Evolutionary conservation across 2,888 invertebrate species (phyloP).

Genomic region (Drosophila demipolita): DNA sequence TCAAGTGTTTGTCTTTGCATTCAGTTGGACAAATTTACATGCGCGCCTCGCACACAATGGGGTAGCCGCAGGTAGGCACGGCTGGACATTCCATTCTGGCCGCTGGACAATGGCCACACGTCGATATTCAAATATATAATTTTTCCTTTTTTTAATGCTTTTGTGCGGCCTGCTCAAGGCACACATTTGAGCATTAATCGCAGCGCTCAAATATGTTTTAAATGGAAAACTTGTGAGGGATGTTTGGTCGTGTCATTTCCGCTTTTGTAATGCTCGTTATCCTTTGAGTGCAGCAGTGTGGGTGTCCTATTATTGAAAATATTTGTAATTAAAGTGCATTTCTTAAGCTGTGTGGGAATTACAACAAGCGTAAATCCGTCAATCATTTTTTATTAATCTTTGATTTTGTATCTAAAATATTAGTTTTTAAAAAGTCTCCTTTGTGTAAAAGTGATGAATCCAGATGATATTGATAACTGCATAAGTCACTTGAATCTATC

Average conservation of each 20-base stretch:
- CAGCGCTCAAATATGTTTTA: slow-evolving; percentile 52
- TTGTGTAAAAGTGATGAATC: neutral
- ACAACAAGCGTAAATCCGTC: slow-evolving; percentile 52
- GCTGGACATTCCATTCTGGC: slow-evolving; percentile 34
- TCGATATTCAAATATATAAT: slow-evolving; percentile 75
- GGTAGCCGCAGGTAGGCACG: slow-evolving; percentile 44
- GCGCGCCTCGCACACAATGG: slow-evolving; percentile 70
- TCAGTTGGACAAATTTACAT: slow-evolving; percentile 79
- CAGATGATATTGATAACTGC: neutral
- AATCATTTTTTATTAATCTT: slow-evolving; percentile 15
- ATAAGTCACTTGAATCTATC: neutral
- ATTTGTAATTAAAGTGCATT: slow-evolving; percentile 27
- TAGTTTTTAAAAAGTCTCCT: neutral
- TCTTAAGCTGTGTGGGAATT: slow-evolving; percentile 43
- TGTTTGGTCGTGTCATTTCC: slow-evolving; percentile 69
- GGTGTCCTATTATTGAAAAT: slow-evolving; percentile 47
- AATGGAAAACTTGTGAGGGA: slow-evolving; percentile 62
- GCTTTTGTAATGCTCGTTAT: slow-evolving; percentile 63
- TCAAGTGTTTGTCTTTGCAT: slow-evolving; percentile 78
- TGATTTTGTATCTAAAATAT: neutral
- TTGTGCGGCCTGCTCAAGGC: slow-evolving; percentile 36
- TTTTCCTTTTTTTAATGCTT: slow-evolving; percentile 14
- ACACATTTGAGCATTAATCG: slow-evolving; percentile 41
- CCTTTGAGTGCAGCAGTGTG: slow-evolving; percentile 53
- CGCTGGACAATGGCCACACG: slow-evolving; percentile 68